Evolutionary conservation across 2,113 vertebrate genomes (phyloP), one percentile per base, ranked within the genome.

Genomic region (Mobula birostris): DNA sequence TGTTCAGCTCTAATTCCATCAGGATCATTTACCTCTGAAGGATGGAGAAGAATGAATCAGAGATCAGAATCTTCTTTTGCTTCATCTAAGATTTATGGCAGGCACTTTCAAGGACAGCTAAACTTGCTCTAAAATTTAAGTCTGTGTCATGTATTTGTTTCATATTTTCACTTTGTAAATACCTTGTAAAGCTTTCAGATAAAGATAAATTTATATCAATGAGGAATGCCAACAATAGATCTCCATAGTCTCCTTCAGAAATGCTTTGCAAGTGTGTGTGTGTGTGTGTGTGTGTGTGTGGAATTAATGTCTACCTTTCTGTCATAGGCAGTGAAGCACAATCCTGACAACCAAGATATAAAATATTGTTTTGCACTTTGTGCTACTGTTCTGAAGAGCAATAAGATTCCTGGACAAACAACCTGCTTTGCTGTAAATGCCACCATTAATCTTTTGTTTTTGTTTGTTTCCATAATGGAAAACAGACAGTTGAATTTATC

Each of bases 71-170:
- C 3, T 0, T 96, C 95, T 96, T 97, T 96, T 95, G 80, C 94
- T 96, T 97, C 96, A 96, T 96, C 85, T 94, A 97, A 97, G 96
- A 96, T 97, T 97, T 96, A 97, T 96, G 94, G 95, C 9, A 83
- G 82, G 78, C 94, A 95, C 94, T 96, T 97, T 96, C 95, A 96
- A 97, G 96, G 95, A 83, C 95, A 96, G 95, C 95, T 94, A 95
- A 96, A 78, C n/a, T 94, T 95, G 94, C 36, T 94, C 83, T 14
- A 4, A 82, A 95, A 96, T 96, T 96, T 74, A 95, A 96, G 95
- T 94, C 72, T 72, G 68, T 40, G 94, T 36, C 95, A 95, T 94
- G 63, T 66, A 96, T 96, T 61, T 5, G 94, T 94, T 94, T 91
- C 95, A 94, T 94, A 95, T 94, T 96, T 96, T 56, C 91, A 48